Percentiles rank a stretch among this genome's conserved stretches.
Evolutionary conservation across 1,140 invertebrate species (phyloP).

Genomic region (Vollenhovia emeryi): DNA sequence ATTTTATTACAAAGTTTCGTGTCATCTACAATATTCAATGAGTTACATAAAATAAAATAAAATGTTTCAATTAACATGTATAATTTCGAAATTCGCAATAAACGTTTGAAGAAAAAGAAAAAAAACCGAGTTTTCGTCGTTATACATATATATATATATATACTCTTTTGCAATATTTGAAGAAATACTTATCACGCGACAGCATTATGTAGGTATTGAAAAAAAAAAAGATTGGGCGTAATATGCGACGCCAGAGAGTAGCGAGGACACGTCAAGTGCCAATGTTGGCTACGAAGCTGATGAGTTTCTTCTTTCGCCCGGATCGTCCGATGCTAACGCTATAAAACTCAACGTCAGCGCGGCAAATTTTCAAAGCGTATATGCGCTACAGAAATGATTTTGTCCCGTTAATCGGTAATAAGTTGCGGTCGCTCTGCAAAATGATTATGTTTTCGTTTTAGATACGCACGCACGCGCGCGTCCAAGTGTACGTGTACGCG

Average conservation of each 20-base stretch:
- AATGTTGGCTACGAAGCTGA: slow-evolving; percentile 25
- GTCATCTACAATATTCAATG: not conserved
- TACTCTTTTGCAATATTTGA: slow-evolving; percentile 21
- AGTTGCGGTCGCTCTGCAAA: not conserved
- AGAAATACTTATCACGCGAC: not conserved
- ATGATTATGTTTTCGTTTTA: not conserved
- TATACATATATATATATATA: no score
- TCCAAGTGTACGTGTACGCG: not conserved
- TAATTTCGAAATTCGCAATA: not conserved
- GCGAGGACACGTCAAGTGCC: not conserved
- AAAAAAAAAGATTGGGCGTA: slow-evolving; percentile 1
- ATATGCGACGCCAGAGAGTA: slow-evolving; percentile 6
- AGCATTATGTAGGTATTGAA: slow-evolving; percentile 1
- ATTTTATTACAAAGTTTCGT: slow-evolving; percentile 12
- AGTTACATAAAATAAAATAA: not conserved
- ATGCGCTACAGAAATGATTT: slow-evolving; percentile 8
- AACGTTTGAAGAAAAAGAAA: slow-evolving; percentile 11
- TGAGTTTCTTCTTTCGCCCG: not conserved
- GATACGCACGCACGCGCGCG: not conserved
- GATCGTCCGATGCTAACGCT: not conserved
- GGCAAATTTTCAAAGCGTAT: not conserved
- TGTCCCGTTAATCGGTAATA: not conserved
- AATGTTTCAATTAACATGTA: not conserved
- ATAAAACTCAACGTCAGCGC: slow-evolving; percentile 11
- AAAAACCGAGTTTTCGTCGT: not conserved